phyloP scores from a whole-genome alignment of 1,140 invertebrate species.

The Zaprionus capensis region DNA sequence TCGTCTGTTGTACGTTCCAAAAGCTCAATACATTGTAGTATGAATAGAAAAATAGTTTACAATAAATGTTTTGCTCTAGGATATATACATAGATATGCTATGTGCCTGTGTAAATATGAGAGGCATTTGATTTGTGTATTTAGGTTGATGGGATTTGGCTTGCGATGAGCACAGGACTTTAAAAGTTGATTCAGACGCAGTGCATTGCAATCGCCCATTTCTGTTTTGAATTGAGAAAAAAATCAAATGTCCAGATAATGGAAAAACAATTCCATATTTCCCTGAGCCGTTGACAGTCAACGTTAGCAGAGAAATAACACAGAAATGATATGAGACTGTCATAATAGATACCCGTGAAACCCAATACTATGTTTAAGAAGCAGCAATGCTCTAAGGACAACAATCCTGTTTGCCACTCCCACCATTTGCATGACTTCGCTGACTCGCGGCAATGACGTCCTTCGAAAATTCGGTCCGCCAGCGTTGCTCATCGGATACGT shows the following conservation, averaged over 20 bases:
- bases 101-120: slow-evolving; percentile 34
- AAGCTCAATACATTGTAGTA: no score
- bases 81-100: slow-evolving; percentile 3
- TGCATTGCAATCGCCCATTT: not conserved
- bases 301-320: not conserved
- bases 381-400: not conserved
- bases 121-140: slow-evolving; percentile 38
- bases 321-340: slow-evolving; percentile 21
- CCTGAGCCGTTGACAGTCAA: not conserved
- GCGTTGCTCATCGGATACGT: slow-evolving; percentile 2
- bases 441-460: slow-evolving; percentile 24
- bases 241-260: not conserved
- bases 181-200: not conserved
- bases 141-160: slow-evolving; percentile 41
- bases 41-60: not conserved
- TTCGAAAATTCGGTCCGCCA: not conserved
- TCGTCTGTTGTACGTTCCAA: no score
- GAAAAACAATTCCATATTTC: slow-evolving; percentile 11
- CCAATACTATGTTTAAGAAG: slow-evolving; percentile 10
- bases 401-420: slow-evolving; percentile 15
- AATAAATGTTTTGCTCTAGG: not conserved
- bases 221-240: slow-evolving; percentile 4
- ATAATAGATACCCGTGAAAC: slow-evolving; percentile 15
- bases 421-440: slow-evolving; percentile 27
- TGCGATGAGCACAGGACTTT: slow-evolving; percentile 4